A percentile compares a stretch with the other conserved stretches of the same genome.
Conservation (phyloP, 2,113 vertebrate genomes). For the Myiozetetes cayanensis region DNA sequence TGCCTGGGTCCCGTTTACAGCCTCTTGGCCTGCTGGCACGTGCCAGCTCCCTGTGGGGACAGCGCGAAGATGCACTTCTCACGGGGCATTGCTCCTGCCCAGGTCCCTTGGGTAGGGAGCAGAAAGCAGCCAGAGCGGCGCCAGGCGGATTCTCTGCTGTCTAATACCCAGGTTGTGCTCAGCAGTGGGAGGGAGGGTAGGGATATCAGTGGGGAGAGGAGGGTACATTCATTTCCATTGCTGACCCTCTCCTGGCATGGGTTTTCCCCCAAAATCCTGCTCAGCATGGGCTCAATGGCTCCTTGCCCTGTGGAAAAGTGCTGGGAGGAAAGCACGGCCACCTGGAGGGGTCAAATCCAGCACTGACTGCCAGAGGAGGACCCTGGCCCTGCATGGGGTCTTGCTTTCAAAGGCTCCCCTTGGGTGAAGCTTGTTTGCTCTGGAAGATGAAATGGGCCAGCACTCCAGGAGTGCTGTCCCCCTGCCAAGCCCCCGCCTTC, state of each 20-base stretch:
- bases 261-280: background rate
- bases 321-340: background rate
- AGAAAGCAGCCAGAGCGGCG: background rate
- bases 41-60: background rate
- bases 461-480: background rate
- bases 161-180: background rate
- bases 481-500: background rate
- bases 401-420: conserved; percentile 15
- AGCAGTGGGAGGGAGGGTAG: background rate
- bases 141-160: conserved; percentile 25
- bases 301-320: background rate
- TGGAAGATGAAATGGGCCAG: background rate
- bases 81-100: background rate
- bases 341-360: background rate
- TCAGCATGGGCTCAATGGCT: background rate
- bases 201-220: background rate
- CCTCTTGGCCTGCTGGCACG: background rate
- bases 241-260: background rate
- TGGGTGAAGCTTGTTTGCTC: conserved; percentile 1
- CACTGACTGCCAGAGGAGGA: background rate
- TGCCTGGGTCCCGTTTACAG: rapidly evolving
- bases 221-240: background rate
- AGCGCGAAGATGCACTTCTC: rapidly evolving
- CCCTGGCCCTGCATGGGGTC: background rate
- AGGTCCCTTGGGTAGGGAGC: background rate